These are phyloP conservation scores for Drosophila bifasciata DNA, from an alignment of 1,140 invertebrate species.

Conservation along the genomic window DNA sequence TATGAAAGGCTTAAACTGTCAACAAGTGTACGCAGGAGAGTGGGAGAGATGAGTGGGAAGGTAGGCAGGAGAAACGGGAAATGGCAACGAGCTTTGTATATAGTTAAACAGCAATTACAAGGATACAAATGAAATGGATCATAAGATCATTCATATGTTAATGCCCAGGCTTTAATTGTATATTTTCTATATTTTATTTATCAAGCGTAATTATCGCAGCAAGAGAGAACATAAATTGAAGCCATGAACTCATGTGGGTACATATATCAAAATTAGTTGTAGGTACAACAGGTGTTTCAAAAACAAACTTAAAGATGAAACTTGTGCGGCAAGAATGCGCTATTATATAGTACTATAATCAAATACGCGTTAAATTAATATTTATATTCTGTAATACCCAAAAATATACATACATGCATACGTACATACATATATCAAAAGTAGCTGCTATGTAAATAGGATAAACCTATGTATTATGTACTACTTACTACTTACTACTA, in stretches of 20 bases:
- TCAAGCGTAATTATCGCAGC: slow-evolving; percentile 15
- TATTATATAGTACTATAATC: slow-evolving; percentile 46
- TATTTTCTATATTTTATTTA: slow-evolving; percentile 59
- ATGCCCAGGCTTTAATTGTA: slow-evolving; percentile 37
- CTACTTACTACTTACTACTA: no score
- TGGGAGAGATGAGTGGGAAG: no score
- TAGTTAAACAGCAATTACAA: slow-evolving; percentile 54
- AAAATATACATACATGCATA: slow-evolving; percentile 13
- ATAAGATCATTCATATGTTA: slow-evolving; percentile 57
- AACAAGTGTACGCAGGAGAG: slow-evolving; percentile 5
- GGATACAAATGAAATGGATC: slow-evolving; percentile 50
- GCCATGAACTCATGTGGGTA: no score
- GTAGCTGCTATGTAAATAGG: slow-evolving; percentile 74
- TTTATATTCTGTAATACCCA: slow-evolving; percentile 28
- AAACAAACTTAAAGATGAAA: slow-evolving; percentile 60
- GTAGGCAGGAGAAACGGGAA: slow-evolving; percentile 40
- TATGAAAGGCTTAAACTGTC: slow-evolving; percentile 42
- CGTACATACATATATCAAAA: slow-evolving; percentile 51
- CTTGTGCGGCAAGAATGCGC: slow-evolving; percentile 28
- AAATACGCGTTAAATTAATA: slow-evolving; percentile 58
- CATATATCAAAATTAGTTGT: slow-evolving; percentile 68
- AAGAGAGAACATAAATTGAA: slow-evolving; percentile 28
- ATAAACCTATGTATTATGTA: slow-evolving; percentile 49
- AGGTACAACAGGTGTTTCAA: slow-evolving; percentile 77
- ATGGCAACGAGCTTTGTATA: slow-evolving; percentile 73